A percentile compares a stretch with the other conserved stretches of the same genome.
Evolutionary conservation across 37 sponge, comb jelly and placozoan species (phyloP).

Genomic region (Corticium candelabrum): DNA sequence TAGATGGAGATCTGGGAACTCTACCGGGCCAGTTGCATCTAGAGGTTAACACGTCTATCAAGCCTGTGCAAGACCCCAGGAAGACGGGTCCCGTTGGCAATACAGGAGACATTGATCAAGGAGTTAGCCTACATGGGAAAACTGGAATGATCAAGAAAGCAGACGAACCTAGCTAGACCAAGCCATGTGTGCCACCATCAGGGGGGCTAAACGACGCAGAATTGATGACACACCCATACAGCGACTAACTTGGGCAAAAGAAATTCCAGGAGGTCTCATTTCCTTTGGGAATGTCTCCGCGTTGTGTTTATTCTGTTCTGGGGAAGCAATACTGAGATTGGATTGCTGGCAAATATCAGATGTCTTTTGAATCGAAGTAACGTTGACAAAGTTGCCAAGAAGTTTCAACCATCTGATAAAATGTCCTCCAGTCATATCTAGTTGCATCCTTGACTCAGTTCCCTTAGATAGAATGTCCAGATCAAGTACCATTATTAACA

Average conservation of each 20-base stretch:
- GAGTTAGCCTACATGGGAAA: too few relatives aligned
- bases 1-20: too few relatives aligned
- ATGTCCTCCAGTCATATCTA: conserved; percentile 17
- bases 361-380: not conserved
- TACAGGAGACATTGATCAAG: too few relatives aligned
- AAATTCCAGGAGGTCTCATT: conserved; percentile 21
- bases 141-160: too few relatives aligned
- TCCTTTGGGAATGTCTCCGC: conserved; percentile 14
- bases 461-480: not conserved
- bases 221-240: not conserved
- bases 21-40: too few relatives aligned
- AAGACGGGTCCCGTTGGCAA: too few relatives aligned
- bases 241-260: conserved; percentile 14
- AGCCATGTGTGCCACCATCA: not conserved
- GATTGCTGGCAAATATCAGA: conserved; percentile 16
- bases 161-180: too few relatives aligned
- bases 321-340: conserved; percentile 8
- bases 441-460: not conserved
- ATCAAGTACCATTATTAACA: not conserved
- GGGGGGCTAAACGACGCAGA: not conserved
- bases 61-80: too few relatives aligned
- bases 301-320: conserved; percentile 15
- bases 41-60: too few relatives aligned
- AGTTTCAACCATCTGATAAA: conserved; percentile 11
- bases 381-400: conserved; percentile 6